Evolutionary conservation across 1,140 invertebrate species (phyloP), one percentile per base, ranked within the genome.

Genomic region (Macrostomum lignano): DNA sequence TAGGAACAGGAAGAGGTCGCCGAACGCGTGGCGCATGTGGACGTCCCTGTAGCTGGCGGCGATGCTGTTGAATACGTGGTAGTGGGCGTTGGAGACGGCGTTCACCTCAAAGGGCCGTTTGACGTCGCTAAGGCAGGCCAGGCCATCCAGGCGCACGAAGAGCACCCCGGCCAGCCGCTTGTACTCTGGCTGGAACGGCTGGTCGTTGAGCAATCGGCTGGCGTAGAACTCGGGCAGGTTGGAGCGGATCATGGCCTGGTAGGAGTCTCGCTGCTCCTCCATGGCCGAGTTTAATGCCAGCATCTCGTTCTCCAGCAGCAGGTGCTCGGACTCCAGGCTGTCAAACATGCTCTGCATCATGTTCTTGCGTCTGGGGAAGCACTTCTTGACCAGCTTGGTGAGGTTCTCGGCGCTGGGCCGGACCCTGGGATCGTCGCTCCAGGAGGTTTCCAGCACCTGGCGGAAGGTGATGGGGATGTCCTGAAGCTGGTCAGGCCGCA

Each of bases 261-360:
- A n/a, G n/a, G n/a, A n/a, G n/a, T n/a, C n/a, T n/a, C n/a, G n/a
- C n/a, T n/a, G n/a, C n/a, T 20, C 3, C 11, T 3, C 17, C 17
- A 21, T 32, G n/a, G 13, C 17, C 6, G 11, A 6, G 3, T n/a
- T 20, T n/a, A 32, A 6, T 32, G 20, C 31, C 6, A 23, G 13
- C 4, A 23, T 32, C 17, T 17, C 31, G 10, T 32, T 35, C 21
- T 39, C 38, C 31, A 46, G 45, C 22, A 48, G 37, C 17, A 41
- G 36, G 7, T 11, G 17, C 0, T 40, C 42, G 34, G 46, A 48
- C 30, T 48, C 44, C 39, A 48, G 38, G 7, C 42, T 37, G 15
- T 42, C 38, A 37, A 46, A 44, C 37, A 48, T 45, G 33, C 37
- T 40, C 31, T 48, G 45, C 25, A 48, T 25, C 9, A 48, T 31